Base-by-base conservation (phyloP, 2,113 vertebrate species). In the Sapajus apella region DNA sequence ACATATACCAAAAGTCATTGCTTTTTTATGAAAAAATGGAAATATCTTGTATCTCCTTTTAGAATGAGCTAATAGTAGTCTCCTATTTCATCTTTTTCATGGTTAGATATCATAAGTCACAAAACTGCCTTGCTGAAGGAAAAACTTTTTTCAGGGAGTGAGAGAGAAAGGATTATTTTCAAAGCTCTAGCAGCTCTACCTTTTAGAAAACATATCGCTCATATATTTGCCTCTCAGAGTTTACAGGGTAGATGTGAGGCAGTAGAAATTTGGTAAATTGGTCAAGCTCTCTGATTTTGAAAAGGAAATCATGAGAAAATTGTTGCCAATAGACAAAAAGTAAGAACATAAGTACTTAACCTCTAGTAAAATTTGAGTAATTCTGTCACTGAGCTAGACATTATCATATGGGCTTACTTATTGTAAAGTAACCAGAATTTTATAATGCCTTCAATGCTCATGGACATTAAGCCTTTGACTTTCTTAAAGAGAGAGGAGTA, bases 271-370 rank as follows among this genome's bases (percentile, higher is more conserved):
- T 21, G 25, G 27, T 66, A 86, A 82, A 47, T 64, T 89, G 17
- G 18, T 72, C 40, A 93, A 94, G 37, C 7, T 37, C 96, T 76
- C 8, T 86, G n/a, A 79, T 87, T 88, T 94, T 77, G 73, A 98
- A 94, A 94, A 23, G 82, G n/a, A 92, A 96, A 91, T 96, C 32
- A 88, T 68, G n/a, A 86, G 68, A 2, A 88, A 82, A 89, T 58
- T 88, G 12, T 2, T 35, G 50, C 83, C 30, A 91, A 17, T 66
- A 87, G 76, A 75, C 35, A 6, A 91, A 85, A 12, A 88, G 21
- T 86, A 73, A 96, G 91, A 94, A 35, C 14, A 64, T 79, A 27
- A 55, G 13, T 73, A 7, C 5, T 75, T 25, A 97, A 66, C 32
- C 8, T 89, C 30, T 86, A 91, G 87, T 83, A 14, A 91, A 82